These are phyloP conservation scores for Leptobrachium ailaonicum DNA, from an alignment of 2,113 vertebrate genomes.

Conservation along the genomic window DNA sequence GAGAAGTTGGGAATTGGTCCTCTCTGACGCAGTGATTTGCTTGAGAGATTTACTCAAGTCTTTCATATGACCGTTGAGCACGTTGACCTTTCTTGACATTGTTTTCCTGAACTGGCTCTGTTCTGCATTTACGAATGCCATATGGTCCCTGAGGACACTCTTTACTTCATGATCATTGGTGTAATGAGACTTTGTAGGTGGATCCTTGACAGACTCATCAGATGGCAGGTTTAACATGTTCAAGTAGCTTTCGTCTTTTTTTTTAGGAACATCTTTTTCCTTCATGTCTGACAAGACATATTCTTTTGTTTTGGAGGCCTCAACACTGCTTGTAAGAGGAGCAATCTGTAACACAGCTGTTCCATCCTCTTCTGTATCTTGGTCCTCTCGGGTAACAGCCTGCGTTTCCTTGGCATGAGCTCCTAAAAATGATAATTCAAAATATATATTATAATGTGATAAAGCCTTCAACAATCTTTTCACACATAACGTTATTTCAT, in stretches of 20 bases:
- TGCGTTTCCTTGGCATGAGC: not conserved
- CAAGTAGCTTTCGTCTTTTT: constrained; percentile 9
- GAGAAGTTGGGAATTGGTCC: constrained; percentile 27
- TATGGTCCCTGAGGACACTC: constrained; percentile 32
- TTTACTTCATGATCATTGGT: constrained; percentile 23
- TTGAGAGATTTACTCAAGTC: constrained; percentile 42
- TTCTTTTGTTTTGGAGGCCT: constrained; percentile 20
- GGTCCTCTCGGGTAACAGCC: constrained; percentile 24
- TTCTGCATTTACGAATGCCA: constrained; percentile 27
- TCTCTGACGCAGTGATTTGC: constrained; percentile 34
- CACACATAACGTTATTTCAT: not conserved
- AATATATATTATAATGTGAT: not conserved
- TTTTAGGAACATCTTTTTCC: not conserved
- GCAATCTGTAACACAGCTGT: constrained; percentile 18
- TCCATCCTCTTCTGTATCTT: constrained; percentile 11
- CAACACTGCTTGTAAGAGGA: constrained; percentile 22
- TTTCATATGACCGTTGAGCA: constrained; percentile 41
- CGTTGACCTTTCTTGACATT: constrained; percentile 40
- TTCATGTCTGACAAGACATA: constrained; percentile 21
- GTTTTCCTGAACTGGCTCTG: constrained; percentile 40
- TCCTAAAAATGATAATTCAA: constrained; percentile 29
- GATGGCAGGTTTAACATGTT: constrained; percentile 11
- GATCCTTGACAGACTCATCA: constrained; percentile 30
- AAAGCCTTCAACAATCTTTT: not conserved
- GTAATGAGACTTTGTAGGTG: constrained; percentile 23